Evolutionary conservation across 2,797 vertebrate genomes (phyloP).

Genomic region (Brotula barbata): DNA sequence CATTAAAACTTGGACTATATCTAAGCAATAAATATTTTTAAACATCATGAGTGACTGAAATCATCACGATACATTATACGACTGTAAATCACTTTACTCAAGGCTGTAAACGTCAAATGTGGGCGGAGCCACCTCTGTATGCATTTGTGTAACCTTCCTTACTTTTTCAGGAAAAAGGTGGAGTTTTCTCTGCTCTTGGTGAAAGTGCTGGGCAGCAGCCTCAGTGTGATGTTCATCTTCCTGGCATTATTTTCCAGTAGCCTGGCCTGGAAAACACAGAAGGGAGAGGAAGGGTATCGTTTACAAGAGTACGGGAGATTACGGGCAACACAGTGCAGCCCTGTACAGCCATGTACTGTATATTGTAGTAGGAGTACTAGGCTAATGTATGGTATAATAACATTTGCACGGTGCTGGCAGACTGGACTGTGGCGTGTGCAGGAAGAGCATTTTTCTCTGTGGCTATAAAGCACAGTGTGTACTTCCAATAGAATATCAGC

Average conservation of each 20-base stretch:
- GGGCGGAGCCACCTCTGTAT: too few species aligned
- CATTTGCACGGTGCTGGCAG: background rate
- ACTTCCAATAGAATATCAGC: background rate
- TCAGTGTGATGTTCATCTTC: constrained; percentile 83
- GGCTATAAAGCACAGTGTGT: background rate
- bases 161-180: constrained; percentile 84
- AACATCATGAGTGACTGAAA: too few species aligned
- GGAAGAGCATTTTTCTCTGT: background rate
- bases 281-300: too few species aligned
- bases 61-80: too few species aligned
- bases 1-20: too few species aligned
- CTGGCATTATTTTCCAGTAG: constrained; percentile 80
- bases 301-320: background rate
- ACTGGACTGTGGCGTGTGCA: background rate
- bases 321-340: too few species aligned
- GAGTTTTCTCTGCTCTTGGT: constrained; percentile 90
- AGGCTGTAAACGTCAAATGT: too few species aligned
- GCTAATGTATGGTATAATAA: too few species aligned
- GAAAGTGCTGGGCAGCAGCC: constrained; percentile 86
- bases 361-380: too few species aligned
- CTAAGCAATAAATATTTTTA: too few species aligned
- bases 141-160: constrained; percentile 37
- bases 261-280: constrained; percentile 73
- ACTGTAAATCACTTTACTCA: too few species aligned
- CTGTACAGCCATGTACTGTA: too few species aligned